Evolutionary conservation across 2,113 vertebrate species (phyloP).

Genomic region (Daphoenositta chrysoptera): DNA sequence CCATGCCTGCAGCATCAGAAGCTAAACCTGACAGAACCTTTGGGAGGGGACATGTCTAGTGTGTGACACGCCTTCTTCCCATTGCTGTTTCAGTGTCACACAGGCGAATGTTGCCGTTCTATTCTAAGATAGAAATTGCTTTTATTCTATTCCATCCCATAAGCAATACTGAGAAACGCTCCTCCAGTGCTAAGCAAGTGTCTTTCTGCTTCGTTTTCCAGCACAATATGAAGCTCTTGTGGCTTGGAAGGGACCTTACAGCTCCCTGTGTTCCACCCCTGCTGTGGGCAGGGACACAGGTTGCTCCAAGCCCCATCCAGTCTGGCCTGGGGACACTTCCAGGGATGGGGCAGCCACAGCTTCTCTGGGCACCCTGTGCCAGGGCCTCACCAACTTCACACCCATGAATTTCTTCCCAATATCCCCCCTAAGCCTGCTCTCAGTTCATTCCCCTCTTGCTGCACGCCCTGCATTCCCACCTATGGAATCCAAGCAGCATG

Average conservation of each 20-base stretch:
- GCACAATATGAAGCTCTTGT: neutral
- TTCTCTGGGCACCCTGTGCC: neutral
- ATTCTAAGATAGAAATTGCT: neutral
- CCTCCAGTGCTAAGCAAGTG: neutral
- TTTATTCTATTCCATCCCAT: neutral
- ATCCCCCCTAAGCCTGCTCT: neutral
- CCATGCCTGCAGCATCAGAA: neutral
- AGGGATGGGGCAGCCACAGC: neutral
- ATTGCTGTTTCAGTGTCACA: fast-evolving
- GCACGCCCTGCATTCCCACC: neutral
- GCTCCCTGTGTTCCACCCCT: neutral
- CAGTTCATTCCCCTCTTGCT: neutral
- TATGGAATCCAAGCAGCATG: fast-evolving
- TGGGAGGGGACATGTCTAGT: neutral
- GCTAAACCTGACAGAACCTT: neutral
- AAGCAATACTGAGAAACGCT: neutral
- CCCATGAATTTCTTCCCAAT: neutral
- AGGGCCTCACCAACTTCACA: neutral
- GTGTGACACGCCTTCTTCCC: neutral
- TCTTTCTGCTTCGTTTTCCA: neutral
- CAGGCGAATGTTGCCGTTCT: neutral
- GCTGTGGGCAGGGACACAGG: neutral
- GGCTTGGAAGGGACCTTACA: neutral
- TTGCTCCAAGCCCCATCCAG: neutral
- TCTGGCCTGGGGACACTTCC: neutral